Evolutionary conservation across 1,140 invertebrate genomes (phyloP), one percentile per base, ranked within the genome.

Genomic region (Drosophila azteca): DNA sequence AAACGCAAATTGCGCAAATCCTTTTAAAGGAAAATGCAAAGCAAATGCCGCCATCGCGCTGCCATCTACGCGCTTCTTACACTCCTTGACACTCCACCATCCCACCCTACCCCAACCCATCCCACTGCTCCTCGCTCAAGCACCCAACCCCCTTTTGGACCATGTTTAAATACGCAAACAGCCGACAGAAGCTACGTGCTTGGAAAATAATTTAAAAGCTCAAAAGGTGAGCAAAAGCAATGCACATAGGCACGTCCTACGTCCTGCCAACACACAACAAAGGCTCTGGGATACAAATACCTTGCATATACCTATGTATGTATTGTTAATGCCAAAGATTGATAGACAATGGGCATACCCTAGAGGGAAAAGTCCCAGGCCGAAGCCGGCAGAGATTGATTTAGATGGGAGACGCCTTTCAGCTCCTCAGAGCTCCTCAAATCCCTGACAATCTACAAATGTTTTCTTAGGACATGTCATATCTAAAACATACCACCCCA

Each of bases 191-290:
- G 74, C 72, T 83, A 85, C 88, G 87, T 90, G 87, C 87, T 81
- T 90, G 76, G 87, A 88, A 90, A 90, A 90, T 90, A 83, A 90
- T 90, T 90, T 90, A 90, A 90, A 90, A 88, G 87, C 87, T 90
- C 88, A 90, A 90, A 90, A 90, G 87, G 87, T 90, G 87, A 90
- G 81, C 78, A 85, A 81, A 85, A 62, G 83, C 82, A 87, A 62
- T 85, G 83, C 75, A 87, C 78, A 85, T 87, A 87, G 82, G 82
- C 82, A 87, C 82, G 82, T 87, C 67, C 83, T 87, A 71, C 43
- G 72, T 69, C 29, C 54, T 77, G 52, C 71, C 67, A 50, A 44
- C 51, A 69, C 63, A 69, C 63, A 72, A 54, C 61, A 74, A 65
- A 52, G 53, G 29, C 48, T n/a, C 11, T 13, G 11, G 8, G 9